Evolutionary conservation across 2,113 vertebrate species (phyloP), one percentile per base, ranked within the genome.

Genomic region (Panthera leo): DNA sequence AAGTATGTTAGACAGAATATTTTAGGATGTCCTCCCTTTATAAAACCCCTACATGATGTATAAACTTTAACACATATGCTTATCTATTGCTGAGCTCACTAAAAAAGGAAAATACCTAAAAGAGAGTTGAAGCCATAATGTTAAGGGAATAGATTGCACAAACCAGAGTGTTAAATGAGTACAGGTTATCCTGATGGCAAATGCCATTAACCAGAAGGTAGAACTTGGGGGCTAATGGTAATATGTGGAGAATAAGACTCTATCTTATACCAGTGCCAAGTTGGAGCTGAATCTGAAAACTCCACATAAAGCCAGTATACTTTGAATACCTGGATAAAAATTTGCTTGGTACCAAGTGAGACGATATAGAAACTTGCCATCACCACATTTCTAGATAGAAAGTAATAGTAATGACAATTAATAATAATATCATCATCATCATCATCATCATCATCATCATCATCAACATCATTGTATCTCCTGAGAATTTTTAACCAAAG

Each of bases 401-500:
- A 84, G 63, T 67, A 65, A 89, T 27, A 94, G 27, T 63, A 80
- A 89, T 63, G 34, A 84, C 7, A 68, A 71, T n/a, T 67, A 25
- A 65, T 75, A 75, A 14, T 53, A 67, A 29, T 39, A 71, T 18
- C 42, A 73, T 55, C 53, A 55, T 13, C 21, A 61, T 7, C 21
- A 61, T 61, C 21, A 61, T 25, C 21, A 79, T 70, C 61, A 34
- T 61, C n/a, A n/a, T n/a, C 19, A 61, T 61, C 21, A 61, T 7
- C 21, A 61, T 61, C 21, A 61, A 61, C 21, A 79, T 70, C 61
- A 34, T 61, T 63, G 27, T 39, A 71, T 55, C 11, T 73, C 21
- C 53, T 82, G 55, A 95, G 34, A 79, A 79, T 61, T 79, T 85
- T 87, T 55, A 95, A 92, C 27, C 36, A 87, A 16, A 92, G 29